Base-by-base conservation (phyloP, 2,888 invertebrate genomes). In the Tenthredo scrophulariae region DNA sequence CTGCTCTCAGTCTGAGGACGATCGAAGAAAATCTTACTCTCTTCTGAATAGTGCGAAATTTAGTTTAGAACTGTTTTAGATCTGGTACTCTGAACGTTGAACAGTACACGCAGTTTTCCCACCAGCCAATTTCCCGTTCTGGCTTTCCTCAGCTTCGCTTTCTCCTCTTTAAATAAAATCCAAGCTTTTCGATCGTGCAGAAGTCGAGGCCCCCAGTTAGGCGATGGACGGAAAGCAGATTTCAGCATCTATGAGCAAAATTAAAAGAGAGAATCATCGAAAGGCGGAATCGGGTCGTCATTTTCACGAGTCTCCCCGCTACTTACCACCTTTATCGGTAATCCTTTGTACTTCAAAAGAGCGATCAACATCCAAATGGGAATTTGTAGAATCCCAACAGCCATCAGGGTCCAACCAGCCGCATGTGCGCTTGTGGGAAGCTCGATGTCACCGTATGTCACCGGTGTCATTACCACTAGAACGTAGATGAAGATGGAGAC, bases 401-500 rank as follows among this genome's bases (percentile, higher is more conserved):
- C 91, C 22, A 95, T 89, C 29, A 95, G 87, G 10, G 93, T 87
- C 95, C 95, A 95, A 54, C 95, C 95, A 82, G 94, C 94, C 84
- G 91, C 95, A 88, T 95, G 95, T 22, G 95, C 96, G 89, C 94
- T 94, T 22, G 91, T 90, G 0, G 97, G 97, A 92, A 95, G 97
- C 0, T 88, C 86, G 84, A 94, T 94, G 79, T 93, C 92, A 62
- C 96, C 96, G 88, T 97, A 97, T 0, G 92, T 93, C 2, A 96
- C 91, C 0, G 96, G 95, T 86, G 95, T 94, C 86, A 95, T 95
- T 0, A 95, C 95, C 0, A 94, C 91, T 50, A 97, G 93, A 6
- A 97, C 97, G 91, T 97, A 97, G 13, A 97, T 89, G 88, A 97
- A 95, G 82, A 97, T 97, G 0, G 95, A 90, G 2, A 96, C 93